These are phyloP conservation scores for Meriones psammophilus DNA, from an alignment of 2,797 vertebrate species.

Conservation along the genomic window DNA sequence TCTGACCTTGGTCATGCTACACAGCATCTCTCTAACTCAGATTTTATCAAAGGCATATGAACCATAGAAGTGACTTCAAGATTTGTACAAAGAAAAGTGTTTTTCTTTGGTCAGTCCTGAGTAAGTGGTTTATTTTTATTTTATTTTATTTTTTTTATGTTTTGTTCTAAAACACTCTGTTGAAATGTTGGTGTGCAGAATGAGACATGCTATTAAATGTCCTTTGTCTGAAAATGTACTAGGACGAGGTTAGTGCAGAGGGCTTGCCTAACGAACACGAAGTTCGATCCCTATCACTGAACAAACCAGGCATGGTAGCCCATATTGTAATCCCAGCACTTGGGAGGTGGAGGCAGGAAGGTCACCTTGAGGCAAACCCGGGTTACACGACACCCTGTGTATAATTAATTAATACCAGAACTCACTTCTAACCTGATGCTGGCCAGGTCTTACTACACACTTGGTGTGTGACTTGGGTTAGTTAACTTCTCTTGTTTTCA, in stretches of 20 bases:
- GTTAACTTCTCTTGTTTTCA: not conserved
- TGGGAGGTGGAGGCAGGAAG: not conserved
- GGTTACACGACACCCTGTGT: rapidly evolving
- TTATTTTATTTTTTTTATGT: not conserved
- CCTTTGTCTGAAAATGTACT: not conserved
- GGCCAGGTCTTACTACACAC: not conserved
- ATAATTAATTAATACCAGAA: not conserved
- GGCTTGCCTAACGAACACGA: not conserved
- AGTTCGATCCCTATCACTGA: not conserved
- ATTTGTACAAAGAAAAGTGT: not conserved
- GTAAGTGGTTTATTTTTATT: not conserved
- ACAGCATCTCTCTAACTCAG: not conserved
- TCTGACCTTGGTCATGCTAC: not conserved
- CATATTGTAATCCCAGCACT: not conserved
- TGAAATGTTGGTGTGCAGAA: not conserved
- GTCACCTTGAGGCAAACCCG: not conserved
- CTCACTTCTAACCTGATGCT: not conserved
- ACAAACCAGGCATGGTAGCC: not conserved
- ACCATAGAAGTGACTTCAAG: not conserved
- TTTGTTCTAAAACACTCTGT: slow-evolving; percentile 4
- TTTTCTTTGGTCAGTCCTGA: not conserved
- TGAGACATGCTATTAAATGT: not conserved
- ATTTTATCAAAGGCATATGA: not conserved
- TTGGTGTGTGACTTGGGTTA: not conserved
- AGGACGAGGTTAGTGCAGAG: not conserved